Evolutionary conservation across 2,113 vertebrate species (phyloP), one percentile per base, ranked within the genome.

Genomic region (Psophia crepitans): DNA sequence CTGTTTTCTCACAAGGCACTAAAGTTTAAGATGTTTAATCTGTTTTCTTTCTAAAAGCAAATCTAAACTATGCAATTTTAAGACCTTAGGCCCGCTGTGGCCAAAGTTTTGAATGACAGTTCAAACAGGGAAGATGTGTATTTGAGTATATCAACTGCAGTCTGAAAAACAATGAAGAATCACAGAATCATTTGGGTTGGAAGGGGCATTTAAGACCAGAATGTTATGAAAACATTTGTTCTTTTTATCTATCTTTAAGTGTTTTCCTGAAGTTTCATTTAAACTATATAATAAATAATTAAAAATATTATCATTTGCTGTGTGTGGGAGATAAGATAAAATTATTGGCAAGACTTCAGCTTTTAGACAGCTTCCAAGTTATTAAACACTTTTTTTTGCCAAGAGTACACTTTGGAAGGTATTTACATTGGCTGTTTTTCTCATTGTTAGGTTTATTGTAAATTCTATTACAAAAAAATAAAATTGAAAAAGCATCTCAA

Each of bases 301-400:
- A 14, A 89, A 95, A 87, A 92, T 56, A 44, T 54, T 79, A 77
- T 68, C 2, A 4, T 41, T 93, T 90, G 30, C 64, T 39, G 27
- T 81, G 84, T 83, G 30, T 68, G 32, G 43, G 60, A 77, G 58
- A 63, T 51, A 88, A 78, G 43, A 93, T 56, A 33, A 84, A 81
- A 84, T 94, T 94, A 74, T 71, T 92, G 90, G 83, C 76, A 93
- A 70, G 43, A 64, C 48, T 89, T 89, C 73, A 93, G 46, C 44
- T 90, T 90, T 66, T 75, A 89, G 79, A 66, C 27, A 77, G 19
- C 53, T 93, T 96, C 32, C 27, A 81, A 84, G 61, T 51, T 87
- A 83, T 60, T 86, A 89, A 90, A 84, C n/a, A 61, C 3, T 43
- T 83, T 46, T 84, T 81, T 69, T 75, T 96, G 88, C 83, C 64